Base-by-base conservation (phyloP, 2,888 invertebrate species). In the Epirrita christyi region DNA sequence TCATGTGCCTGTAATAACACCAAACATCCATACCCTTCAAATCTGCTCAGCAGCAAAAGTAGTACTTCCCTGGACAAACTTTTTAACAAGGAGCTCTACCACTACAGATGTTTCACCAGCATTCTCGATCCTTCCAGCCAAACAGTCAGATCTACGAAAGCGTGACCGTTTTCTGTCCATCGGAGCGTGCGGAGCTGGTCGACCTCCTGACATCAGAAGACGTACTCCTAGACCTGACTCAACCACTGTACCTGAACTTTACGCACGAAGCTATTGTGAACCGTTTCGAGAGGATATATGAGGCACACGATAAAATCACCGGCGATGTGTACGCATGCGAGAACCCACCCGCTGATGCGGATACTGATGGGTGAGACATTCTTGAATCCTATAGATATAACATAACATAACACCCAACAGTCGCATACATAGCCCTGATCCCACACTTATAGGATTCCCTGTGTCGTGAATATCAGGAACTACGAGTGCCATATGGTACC, bases 201-300 rank as follows among this genome's bases (percentile, higher is more conserved):
- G 94, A 94, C 71, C 86, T 96, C 67, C 86, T 97, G 76, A 94
- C 95, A 64, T 93, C 95, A 61, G 97, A 97, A 85, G 96, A 96
- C 86, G 84, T 95, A 44, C 93, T 97, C 68, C 93, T 97, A 70
- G 96, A 97, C 88, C 96, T 97, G 94, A 93, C 94, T 61, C 94
- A 94, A 83, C 96, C 96, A 52, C 86, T 97, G 88, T 97, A 96
- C 93, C 94, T 97, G 90, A 97, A 97, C 92, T 97, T 96, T 86
- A 96, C 96, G 66, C 96, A 96, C 92, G 94, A 94, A 76, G 94
- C 94, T 68, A 96, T 97, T 78, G 95, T 97, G 86, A 94, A 95
- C 77, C 94, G 95, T 75, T 93, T 97, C 80, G 95, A 95, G 83
- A 81, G 72, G 64, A 81, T 73, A 69, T 92, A 90, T 83, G 94